Conservation (phyloP, 2,797 vertebrate genomes). For the Chelmon rostratus region DNA sequence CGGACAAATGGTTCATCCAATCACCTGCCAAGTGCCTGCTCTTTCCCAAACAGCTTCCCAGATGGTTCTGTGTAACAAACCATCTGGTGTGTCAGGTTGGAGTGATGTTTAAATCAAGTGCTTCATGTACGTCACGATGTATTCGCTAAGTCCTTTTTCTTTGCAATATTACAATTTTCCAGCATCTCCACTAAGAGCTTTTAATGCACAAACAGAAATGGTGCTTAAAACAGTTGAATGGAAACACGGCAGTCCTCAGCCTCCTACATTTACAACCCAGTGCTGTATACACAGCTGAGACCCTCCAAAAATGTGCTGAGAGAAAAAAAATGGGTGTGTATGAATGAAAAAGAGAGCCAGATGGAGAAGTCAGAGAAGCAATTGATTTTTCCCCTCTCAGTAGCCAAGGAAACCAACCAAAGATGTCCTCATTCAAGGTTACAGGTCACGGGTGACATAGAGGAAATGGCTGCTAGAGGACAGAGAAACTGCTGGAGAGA, state of each 20-base stretch:
- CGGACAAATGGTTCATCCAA: too few relatives aligned
- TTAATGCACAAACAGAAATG: not conserved
- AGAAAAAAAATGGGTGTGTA: slow-evolving; percentile 25
- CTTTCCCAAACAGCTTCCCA: too few relatives aligned
- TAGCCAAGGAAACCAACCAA: slow-evolving; percentile 78
- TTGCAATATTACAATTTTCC: not conserved
- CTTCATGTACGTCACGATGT: not conserved
- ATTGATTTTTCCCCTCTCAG: slow-evolving; percentile 43
- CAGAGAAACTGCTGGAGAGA: slow-evolving; percentile 27
- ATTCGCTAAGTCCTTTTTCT: not conserved
- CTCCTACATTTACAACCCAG: slow-evolving; percentile 12
- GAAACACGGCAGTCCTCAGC: not conserved
- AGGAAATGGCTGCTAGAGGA: slow-evolving; percentile 60
- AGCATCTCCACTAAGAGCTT: not conserved
- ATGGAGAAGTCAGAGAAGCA: slow-evolving; percentile 42
- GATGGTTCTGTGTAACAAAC: too few relatives aligned
- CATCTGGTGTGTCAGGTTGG: too few relatives aligned
- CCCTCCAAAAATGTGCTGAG: slow-evolving; percentile 43
- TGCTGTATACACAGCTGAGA: slow-evolving; percentile 33
- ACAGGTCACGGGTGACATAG: slow-evolving; percentile 66
- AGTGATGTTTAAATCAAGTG: not conserved
- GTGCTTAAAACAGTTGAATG: not conserved
- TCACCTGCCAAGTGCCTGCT: too few relatives aligned
- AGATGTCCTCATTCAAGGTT: slow-evolving; percentile 68
- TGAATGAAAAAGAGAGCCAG: slow-evolving; percentile 44